Percentiles rank a stretch among this genome's conserved stretches.
These are phyloP conservation scores for Panurus biarmicus DNA, from an alignment of 2,113 vertebrate genomes.

Conservation along the genomic window DNA sequence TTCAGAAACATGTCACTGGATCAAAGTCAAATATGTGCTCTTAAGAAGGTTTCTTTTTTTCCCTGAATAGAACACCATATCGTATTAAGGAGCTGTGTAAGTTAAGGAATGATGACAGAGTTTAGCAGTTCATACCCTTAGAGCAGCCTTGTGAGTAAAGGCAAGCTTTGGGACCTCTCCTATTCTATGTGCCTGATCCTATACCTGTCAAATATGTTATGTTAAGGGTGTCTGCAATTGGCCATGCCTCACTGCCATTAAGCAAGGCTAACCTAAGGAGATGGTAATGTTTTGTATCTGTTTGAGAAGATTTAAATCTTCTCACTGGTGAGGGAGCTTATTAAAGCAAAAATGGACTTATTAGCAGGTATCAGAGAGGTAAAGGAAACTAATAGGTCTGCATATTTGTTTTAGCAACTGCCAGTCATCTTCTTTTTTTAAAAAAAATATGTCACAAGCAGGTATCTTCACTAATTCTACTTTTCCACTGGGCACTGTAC, in stretches of 20 bases:
- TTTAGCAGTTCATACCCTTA: slow-evolving; percentile 34
- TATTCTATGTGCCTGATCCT: neutral
- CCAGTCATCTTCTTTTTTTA: fast-evolving
- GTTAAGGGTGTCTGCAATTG: neutral
- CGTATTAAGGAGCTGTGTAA: neutral
- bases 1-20: slow-evolving; percentile 16
- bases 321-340: neutral
- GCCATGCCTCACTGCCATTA: neutral
- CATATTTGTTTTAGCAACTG: neutral
- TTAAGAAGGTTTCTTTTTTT: neutral
- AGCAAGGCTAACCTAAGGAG: neutral
- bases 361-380: neutral
- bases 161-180: slow-evolving; percentile 16
- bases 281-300: neutral
- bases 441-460: neutral
- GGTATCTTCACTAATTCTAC: neutral
- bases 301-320: neutral
- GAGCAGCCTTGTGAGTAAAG: slow-evolving; percentile 9
- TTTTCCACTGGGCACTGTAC: neutral
- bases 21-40: slow-evolving; percentile 22
- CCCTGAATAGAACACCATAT: neutral
- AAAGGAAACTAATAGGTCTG: neutral
- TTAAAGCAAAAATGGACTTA: neutral
- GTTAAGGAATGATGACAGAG: slow-evolving; percentile 48
- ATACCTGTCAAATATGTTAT: slow-evolving; percentile 15